Conservation (phyloP, 1,140 invertebrate genomes). For the Drosophila paulistorum region DNA sequence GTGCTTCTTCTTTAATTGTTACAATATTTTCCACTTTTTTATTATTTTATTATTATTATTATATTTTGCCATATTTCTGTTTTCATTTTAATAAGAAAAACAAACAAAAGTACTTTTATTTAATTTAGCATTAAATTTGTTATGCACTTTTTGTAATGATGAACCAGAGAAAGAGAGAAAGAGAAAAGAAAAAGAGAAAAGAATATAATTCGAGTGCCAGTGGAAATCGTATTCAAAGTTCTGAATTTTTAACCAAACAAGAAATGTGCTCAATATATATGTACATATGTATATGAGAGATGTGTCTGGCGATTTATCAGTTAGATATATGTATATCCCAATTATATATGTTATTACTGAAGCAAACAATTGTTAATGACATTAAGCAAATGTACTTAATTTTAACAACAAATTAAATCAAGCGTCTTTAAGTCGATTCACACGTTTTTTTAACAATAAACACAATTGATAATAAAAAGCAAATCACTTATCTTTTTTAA, state of each 20-base stretch:
- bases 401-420: conserved; percentile 53
- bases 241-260: conserved; percentile 45
- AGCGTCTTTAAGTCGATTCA: conserved; percentile 50
- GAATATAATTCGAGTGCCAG: conserved; percentile 51
- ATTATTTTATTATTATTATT: neutral
- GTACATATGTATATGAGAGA: conserved; percentile 1
- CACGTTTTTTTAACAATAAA: conserved; percentile 55
- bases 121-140: conserved; percentile 50
- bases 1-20: conserved; percentile 3
- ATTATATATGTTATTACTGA: conserved; percentile 48
- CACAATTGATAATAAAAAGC: conserved; percentile 74
- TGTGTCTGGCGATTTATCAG: conserved; percentile 26
- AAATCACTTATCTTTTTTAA: conserved; percentile 43
- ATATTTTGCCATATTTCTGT: conserved; percentile 12
- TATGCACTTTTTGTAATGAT: conserved; percentile 48
- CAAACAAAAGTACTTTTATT: conserved; percentile 28
- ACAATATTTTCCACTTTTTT: conserved; percentile 2
- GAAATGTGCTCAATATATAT: conserved; percentile 36
- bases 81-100: conserved; percentile 19
- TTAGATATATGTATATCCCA: conserved; percentile 26
- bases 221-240: conserved; percentile 81
- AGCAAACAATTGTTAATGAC: conserved; percentile 24
- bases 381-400: conserved; percentile 62
- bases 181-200: conserved; percentile 5
- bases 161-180: conserved; percentile 14